Evolutionary conservation across 2,113 vertebrate species (phyloP).

Genomic region (Rhynchopsitta pachyrhyncha): DNA sequence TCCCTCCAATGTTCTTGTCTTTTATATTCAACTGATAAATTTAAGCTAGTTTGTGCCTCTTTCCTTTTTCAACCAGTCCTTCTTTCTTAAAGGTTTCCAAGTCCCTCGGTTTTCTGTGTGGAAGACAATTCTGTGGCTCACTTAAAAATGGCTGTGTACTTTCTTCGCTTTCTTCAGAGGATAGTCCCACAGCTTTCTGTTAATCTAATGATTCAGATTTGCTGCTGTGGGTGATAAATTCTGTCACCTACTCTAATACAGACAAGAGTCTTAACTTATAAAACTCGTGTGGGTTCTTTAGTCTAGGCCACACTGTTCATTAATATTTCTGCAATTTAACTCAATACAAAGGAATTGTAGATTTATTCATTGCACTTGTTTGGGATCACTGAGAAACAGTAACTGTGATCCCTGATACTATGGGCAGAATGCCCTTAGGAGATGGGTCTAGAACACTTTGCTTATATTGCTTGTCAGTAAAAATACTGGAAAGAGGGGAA

Average conservation of each 20-base stretch:
- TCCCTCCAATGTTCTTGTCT: neutral
- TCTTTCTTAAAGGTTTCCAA: neutral
- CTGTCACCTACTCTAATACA: constrained; percentile 7
- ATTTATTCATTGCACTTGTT: neutral
- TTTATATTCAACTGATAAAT: neutral
- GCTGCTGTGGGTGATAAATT: neutral
- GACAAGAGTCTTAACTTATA: constrained; percentile 27
- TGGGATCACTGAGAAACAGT: neutral
- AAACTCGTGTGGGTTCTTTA: constrained; percentile 3
- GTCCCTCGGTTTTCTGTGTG: neutral
- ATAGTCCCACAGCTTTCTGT: neutral
- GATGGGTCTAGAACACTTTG: neutral
- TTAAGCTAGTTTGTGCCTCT: neutral
- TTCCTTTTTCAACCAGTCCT: neutral
- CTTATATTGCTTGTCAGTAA: neutral
- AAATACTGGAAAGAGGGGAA: neutral
- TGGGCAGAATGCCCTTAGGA: neutral
- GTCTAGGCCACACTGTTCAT: neutral
- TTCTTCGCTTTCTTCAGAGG: neutral
- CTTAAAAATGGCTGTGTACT: neutral
- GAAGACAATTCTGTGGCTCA: neutral
- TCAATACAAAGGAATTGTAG: neutral
- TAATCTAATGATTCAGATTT: neutral
- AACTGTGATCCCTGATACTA: neutral
- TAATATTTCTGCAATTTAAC: constrained; percentile 17